Evolutionary conservation across 1,140 invertebrate species (phyloP), one percentile per base, ranked within the genome.

Genomic region (Matsumurasca onukii): DNA sequence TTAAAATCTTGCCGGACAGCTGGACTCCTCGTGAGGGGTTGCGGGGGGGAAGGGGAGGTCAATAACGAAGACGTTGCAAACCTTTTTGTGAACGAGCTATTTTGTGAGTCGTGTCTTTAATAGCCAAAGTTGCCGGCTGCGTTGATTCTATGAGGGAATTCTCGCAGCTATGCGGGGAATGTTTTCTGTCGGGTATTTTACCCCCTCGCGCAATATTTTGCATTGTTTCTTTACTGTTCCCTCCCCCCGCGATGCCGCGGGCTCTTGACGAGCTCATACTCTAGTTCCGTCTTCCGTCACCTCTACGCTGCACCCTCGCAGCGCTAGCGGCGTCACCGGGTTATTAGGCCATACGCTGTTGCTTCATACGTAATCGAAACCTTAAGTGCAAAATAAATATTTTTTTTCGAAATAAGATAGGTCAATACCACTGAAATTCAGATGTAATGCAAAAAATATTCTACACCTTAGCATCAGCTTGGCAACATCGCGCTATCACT

Each of bases 141-240:
- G 48, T 65, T 65, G 45, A 65, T n/a, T 17, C 25, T 49, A 66
- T 66, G 49, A 52, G 64, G 52, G 45, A 66, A 66, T 51, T 29
- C 2, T 51, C 25, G 34, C 45, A n/a, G 64, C 17, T 49, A 66
- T 66, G 22, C 29, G 9, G 20, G 48, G 64, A 51, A 66, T 66
- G 24, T 31, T 30, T 51, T 29, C 27, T 51, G 48, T 5, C 45
- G 48, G 52, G 30, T 66, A 66, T 66, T 52, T 29, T 20, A 27
- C 30, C 48, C 34, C 25, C 45, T 31, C 22, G 24, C 31, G 64
- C 64, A 66, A 66, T 66, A 66, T 66, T 66, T 66, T 66, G 64
- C 64, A 66, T 66, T 66, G 64, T 66, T 66, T 66, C 64, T 66
- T 66, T 66, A 49, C 64, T 51, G 52, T 27, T 49, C 64, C 22